phyloP scores from a whole-genome alignment of 2,113 vertebrate genomes.

The Menura novaehollandiae region DNA sequence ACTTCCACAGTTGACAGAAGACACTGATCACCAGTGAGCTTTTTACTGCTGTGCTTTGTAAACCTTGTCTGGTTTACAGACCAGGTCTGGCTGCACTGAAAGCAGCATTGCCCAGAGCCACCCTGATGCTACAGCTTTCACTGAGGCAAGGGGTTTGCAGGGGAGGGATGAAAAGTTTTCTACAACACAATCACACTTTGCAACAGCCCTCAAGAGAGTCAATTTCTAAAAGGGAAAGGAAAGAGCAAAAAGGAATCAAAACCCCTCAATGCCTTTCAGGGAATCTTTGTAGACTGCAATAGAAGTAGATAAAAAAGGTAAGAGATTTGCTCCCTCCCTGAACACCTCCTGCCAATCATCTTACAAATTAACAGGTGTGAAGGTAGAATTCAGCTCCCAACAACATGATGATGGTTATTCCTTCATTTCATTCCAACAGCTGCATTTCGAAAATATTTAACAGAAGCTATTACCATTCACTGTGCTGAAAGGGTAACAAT shows the following conservation, averaged over 20 bases:
- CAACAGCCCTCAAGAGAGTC: neutral
- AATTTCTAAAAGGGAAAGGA: neutral
- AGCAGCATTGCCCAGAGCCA: fast-evolving
- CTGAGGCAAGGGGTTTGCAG: neutral
- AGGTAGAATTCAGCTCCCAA: neutral
- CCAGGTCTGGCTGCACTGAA: neutral
- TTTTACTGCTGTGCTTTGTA: neutral
- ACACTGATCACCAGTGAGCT: fast-evolving
- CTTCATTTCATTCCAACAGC: neutral
- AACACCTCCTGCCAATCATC: neutral
- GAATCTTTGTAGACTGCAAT: neutral
- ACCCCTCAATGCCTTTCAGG: neutral
- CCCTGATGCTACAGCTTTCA: neutral
- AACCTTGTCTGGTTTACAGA: neutral
- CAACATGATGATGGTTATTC: neutral
- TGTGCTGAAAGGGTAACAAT: neutral
- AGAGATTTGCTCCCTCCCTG: neutral
- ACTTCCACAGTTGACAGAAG: neutral
- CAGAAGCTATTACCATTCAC: neutral
- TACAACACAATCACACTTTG: neutral
- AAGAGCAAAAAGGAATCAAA: neutral
- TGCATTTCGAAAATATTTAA: neutral
- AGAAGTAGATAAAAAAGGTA: neutral
- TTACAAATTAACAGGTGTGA: neutral
- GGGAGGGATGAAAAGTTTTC: neutral